Evolutionary conservation across 2,888 invertebrate genomes (phyloP).

Genomic region (Brachylomia viminalis): DNA sequence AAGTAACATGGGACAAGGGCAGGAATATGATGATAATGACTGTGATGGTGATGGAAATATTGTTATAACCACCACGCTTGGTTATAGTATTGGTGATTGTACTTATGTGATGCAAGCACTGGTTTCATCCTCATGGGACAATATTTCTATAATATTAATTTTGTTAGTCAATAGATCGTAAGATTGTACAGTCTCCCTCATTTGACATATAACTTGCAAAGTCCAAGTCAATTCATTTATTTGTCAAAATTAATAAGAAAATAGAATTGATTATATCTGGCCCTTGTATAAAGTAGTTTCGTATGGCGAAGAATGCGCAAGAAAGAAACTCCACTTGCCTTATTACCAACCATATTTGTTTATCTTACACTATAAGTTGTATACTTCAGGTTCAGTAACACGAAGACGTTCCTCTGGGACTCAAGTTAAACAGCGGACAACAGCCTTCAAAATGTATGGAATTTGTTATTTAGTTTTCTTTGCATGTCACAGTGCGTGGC

Average conservation of each 20-base stretch:
- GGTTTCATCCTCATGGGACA: background rate
- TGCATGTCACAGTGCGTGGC: background rate
- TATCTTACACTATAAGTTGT: background rate
- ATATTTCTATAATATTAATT: background rate
- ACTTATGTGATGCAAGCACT: background rate
- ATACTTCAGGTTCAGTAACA: background rate
- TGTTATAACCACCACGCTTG: background rate
- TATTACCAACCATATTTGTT: background rate
- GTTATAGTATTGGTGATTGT: background rate
- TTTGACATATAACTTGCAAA: no score
- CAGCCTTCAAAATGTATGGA: background rate
- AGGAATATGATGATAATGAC: background rate
- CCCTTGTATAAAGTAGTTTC: background rate
- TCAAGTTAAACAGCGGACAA: background rate
- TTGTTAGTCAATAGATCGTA: background rate
- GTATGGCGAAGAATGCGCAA: background rate
- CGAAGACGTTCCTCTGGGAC: background rate
- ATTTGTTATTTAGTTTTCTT: slow-evolving; percentile 2
- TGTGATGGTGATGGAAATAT: background rate
- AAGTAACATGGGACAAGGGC: background rate
- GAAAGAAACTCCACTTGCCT: background rate
- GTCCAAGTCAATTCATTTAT: no score
- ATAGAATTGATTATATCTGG: background rate
- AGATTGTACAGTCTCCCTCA: background rate
- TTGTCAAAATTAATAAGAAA: background rate